phyloP scores from a whole-genome alignment of 2,888 invertebrate genomes.

The Synanthedon formicaeformis region DNA sequence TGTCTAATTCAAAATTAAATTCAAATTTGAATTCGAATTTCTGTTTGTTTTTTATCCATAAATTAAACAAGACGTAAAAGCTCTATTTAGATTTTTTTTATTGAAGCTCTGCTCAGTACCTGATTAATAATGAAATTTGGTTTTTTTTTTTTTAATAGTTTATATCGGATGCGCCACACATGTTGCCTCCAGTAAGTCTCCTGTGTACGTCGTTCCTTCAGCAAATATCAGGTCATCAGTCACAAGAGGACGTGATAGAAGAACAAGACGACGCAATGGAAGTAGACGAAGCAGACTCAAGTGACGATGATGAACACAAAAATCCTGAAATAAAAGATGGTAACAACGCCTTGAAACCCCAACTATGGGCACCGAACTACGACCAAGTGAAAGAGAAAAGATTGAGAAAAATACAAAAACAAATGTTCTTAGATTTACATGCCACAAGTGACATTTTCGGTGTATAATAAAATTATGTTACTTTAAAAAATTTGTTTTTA shows the following conservation, averaged over 20 bases:
- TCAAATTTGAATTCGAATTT: too few species aligned
- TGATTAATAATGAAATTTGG: too few species aligned
- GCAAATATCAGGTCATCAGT: slow-evolving; percentile 42
- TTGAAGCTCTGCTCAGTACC: too few species aligned
- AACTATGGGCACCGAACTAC: slow-evolving; percentile 53
- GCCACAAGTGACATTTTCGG: slow-evolving; percentile 36
- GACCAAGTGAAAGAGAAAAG: slow-evolving; percentile 60
- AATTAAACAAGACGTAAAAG: too few species aligned
- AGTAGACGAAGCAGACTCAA: slow-evolving; percentile 25
- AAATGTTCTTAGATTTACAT: slow-evolving; percentile 38
- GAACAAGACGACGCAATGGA: slow-evolving; percentile 24
- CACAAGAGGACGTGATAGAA: slow-evolving; percentile 20
- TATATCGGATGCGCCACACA: slow-evolving; percentile 51
- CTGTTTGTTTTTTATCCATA: too few species aligned
- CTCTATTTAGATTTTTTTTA: too few species aligned
- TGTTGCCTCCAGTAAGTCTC: slow-evolving; percentile 53
- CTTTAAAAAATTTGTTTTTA: background rate
- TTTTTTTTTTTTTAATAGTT: slow-evolving; percentile 33
- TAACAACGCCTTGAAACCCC: slow-evolving; percentile 28
- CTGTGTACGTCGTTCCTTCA: slow-evolving; percentile 53
- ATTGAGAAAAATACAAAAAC: slow-evolving; percentile 40
- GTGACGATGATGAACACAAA: slow-evolving; percentile 46
- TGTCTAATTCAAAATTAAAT: too few species aligned
- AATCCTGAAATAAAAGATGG: slow-evolving; percentile 2
- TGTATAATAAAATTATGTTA: slow-evolving; percentile 11